Evolutionary conservation across 23 tunicate genomes (phyloP).

Genomic region (Diplosoma virens): DNA sequence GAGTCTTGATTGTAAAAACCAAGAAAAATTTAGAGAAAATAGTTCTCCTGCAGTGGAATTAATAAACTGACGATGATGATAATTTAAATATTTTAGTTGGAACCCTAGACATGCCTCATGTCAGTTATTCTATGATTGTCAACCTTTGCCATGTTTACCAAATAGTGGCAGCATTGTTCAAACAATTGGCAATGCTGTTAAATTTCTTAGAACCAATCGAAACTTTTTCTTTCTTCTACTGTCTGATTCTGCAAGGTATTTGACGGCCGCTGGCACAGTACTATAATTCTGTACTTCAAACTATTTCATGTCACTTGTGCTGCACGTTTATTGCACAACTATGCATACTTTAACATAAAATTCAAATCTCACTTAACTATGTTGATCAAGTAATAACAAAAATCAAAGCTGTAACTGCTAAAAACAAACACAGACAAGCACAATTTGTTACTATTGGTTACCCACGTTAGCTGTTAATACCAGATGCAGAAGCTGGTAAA

Average conservation of each 20-base stretch:
- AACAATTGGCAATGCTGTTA: slow-evolving; percentile 13
- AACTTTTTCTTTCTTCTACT: background rate
- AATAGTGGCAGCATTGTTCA: slow-evolving; percentile 4
- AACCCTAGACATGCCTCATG: background rate
- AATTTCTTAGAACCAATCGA: background rate
- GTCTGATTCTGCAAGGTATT: slow-evolving; percentile 22
- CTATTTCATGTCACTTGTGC: slow-evolving; percentile 23
- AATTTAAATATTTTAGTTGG: slow-evolving; percentile 30
- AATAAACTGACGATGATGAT: too few relatives aligned
- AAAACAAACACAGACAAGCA: slow-evolving; percentile 21
- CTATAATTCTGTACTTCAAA: slow-evolving; percentile 3
- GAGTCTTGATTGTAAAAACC: too few relatives aligned
- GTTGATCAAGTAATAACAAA: background rate
- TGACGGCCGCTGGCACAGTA: slow-evolving; percentile 10
- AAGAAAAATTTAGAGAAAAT: too few relatives aligned
- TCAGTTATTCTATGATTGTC: background rate
- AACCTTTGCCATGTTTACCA: background rate
- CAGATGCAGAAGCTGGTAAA: slow-evolving; percentile 34
- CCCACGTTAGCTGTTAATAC: slow-evolving; percentile 28
- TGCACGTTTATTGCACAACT: slow-evolving; percentile 7
- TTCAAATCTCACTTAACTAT: background rate
- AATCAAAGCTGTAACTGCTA: slow-evolving; percentile 3
- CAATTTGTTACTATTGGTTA: background rate
- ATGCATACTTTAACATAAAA: slow-evolving; percentile 34
- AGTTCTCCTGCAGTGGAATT: too few relatives aligned